These are phyloP conservation scores for Diploptera punctata DNA, from an alignment of 2,888 invertebrate species.

Conservation along the genomic window DNA sequence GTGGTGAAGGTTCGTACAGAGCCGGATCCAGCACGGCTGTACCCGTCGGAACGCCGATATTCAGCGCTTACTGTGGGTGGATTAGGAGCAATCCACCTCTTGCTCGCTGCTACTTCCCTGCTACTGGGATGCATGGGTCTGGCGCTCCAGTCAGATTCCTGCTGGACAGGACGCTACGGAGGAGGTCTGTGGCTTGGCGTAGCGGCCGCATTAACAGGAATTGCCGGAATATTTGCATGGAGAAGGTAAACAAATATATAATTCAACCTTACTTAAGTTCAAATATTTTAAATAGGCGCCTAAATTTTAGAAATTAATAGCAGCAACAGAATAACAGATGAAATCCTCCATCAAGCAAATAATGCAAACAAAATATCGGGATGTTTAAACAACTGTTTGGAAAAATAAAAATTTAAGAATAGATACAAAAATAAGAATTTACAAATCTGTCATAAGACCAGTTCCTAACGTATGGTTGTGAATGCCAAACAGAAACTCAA, in stretches of 20 bases:
- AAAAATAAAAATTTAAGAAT: too few relatives aligned
- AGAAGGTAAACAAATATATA: conserved; percentile 56
- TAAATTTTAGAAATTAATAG: too few relatives aligned
- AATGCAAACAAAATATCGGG: too few relatives aligned
- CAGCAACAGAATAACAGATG: too few relatives aligned
- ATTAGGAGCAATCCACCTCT: conserved; percentile 66
- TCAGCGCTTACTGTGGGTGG: conserved; percentile 72
- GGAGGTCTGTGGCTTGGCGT: conserved; percentile 42
- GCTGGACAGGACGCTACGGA: conserved; percentile 27
- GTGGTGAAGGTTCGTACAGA: conserved; percentile 70
- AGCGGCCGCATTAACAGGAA: conserved; percentile 43
- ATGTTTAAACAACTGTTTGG: too few relatives aligned
- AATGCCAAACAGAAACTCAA: too few relatives aligned
- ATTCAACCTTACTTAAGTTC: too few relatives aligned
- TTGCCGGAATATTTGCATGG: conserved; percentile 65
- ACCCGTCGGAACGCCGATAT: conserved; percentile 71
- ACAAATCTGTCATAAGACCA: too few relatives aligned
- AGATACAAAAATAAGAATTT: too few relatives aligned
- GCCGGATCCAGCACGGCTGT: conserved; percentile 63
- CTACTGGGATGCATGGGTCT: conserved; percentile 63
- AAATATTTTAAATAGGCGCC: too few relatives aligned
- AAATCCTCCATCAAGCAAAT: too few relatives aligned
- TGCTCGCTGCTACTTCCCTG: conserved; percentile 64
- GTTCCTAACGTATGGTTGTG: too few relatives aligned
- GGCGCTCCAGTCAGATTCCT: conserved; percentile 45